Base-by-base conservation (phyloP, 2,888 invertebrate genomes). In the Drosophila eohydei region DNA sequence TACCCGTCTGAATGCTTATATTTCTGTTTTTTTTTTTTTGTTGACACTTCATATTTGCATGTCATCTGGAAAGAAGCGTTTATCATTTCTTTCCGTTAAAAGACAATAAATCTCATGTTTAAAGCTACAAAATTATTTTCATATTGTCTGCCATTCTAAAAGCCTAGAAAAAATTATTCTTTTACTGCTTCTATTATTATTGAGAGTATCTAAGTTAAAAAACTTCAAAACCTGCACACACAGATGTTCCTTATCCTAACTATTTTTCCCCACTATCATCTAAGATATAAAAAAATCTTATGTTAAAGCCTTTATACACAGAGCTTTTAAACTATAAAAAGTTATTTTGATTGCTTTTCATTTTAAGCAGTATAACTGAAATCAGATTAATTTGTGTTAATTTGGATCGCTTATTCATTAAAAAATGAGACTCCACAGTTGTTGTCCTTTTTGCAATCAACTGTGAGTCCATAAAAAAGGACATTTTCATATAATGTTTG, bases 21-120 rank as follows among this genome's bases (percentile, higher is more conserved):
- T 36, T 43, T 26, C 30, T 48, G 40, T n/a, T 21, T 21, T 21
- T 21, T 21, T n/a, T 30, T 50, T 11, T 16, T 6, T 32, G 48
- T 30, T 48, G 48, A 48, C 9, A 48, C 48, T 48, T 48, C 48
- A 30, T 28, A 48, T 30, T n/a, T 30, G n/a, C 30, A 50, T 50
- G 48, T 32, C 48, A 50, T 50, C 48, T 50, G 32, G 48, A 50
- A 50, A n/a, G 48, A 50, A 50, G 30, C 32, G 16, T 50, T 50
- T 50, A 30, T 50, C 48, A 50, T 50, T 50, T 50, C 48, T 50
- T 50, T 50, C 48, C 48, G 11, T 50, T 50, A 50, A 50, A 32
- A 50, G 11, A 50, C 30, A 50, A 30, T 32, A 32, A 50, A 50
- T 50, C 48, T 30, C 48, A 50, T 32, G 16, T 30, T 50, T 50